Evolutionary conservation across 2,797 vertebrate genomes (phyloP), one percentile per base, ranked within the genome.

Genomic region (Enteromius radiatus): DNA sequence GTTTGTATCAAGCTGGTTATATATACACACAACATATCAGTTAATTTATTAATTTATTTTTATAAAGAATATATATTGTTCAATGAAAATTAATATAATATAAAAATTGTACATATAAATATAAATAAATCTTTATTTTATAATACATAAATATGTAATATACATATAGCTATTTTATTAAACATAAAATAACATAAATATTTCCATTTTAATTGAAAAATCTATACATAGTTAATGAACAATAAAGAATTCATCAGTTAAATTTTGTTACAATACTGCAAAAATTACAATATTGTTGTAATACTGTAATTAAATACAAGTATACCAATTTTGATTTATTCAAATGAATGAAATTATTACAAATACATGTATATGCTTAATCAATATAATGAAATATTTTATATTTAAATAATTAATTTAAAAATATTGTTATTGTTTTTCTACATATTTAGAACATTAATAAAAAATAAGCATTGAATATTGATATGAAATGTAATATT

Each of bases 1-100:
- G 61, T 82, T 49, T 68, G 68, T 75, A 47, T 82, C 26, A 19
- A 33, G 15, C 28, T 64, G 28, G 3, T 64, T 19, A 17, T 56
- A 56, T 56, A 21, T 10, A 43, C 41, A 12, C 41, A 43, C 52
- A 54, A n/a, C 21, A 10, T 54, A n/a, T 54, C 3, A 10, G 21
- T 54, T n/a, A 1, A 56, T 56, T 23, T 23, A 56, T 61, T 61
- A 0, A 43, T 11, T 61, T 14, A 6, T 1, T 28, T 26, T 59
- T 26, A 26, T 5, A 11, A 4, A 56, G 0, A 23, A 28, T 26
- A 61, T 59, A 26, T 26, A 59, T 26, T 59, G 26, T 26, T 61
- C 1, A 61, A 28, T 61, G 26, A 28, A 12, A 12, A 23, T 56
- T 0, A 61, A 28, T 28, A 28, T 61, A 61, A 61, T 26, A 59